Conservation (phyloP, 2,113 vertebrate genomes). For the Australoheros scitulus region DNA sequence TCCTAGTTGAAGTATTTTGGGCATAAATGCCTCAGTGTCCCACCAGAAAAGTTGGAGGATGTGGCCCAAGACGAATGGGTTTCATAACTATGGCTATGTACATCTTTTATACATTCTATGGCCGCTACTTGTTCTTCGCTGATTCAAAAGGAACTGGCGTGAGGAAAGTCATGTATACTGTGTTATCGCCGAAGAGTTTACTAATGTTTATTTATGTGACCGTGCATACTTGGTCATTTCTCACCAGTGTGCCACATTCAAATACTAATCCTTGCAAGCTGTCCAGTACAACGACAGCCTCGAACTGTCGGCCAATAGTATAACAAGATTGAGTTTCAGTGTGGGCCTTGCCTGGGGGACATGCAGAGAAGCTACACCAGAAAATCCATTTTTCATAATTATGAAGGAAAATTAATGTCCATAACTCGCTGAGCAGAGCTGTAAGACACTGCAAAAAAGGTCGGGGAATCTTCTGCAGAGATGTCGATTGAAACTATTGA, state of each 20-base stretch:
- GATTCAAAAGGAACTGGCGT: too few relatives aligned
- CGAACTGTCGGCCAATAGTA: slow-evolving; percentile 49
- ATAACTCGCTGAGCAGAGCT: slow-evolving; percentile 51
- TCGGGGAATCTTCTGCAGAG: slow-evolving; percentile 13
- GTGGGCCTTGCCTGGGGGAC: slow-evolving; percentile 39
- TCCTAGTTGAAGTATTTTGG: neutral
- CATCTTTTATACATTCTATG: neutral
- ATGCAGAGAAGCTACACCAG: slow-evolving; percentile 39
- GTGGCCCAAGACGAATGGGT: neutral
- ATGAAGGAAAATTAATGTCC: slow-evolving; percentile 57
- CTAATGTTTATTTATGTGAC: slow-evolving; percentile 31
- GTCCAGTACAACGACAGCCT: slow-evolving; percentile 23
- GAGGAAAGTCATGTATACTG: neutral
- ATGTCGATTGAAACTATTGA: slow-evolving; percentile 51
- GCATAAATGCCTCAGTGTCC: neutral
- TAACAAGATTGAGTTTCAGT: slow-evolving; percentile 34
- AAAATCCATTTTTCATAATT: slow-evolving; percentile 73
- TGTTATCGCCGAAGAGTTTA: neutral
- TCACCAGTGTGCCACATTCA: slow-evolving; percentile 33
- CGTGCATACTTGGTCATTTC: slow-evolving; percentile 7
- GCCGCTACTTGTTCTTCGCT: neutral
- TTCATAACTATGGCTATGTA: neutral
- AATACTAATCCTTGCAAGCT: slow-evolving; percentile 56
- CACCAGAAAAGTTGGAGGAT: neutral
- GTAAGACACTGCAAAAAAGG: slow-evolving; percentile 41